phyloP scores from a whole-genome alignment of 2,797 vertebrate species.

The Pseudotriccus pelzelni region DNA sequence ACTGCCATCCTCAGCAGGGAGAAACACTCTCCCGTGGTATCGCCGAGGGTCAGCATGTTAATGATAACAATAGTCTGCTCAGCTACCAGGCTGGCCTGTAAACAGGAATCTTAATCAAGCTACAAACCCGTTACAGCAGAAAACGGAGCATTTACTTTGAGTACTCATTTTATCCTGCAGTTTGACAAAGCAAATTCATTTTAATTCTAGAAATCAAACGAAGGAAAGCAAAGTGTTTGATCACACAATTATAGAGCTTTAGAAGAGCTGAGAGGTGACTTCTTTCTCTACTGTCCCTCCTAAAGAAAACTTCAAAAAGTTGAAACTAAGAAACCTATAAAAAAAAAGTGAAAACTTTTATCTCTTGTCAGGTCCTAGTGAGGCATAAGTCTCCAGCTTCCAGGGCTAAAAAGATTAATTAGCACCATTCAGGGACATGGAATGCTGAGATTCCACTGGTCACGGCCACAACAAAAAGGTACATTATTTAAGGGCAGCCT shows the following conservation, averaged over 20 bases:
- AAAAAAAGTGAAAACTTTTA: neutral
- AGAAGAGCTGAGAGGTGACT: neutral
- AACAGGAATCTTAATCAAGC: conserved; percentile 68
- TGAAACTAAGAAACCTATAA: neutral
- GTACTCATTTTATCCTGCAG: conserved; percentile 12
- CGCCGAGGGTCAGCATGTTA: conserved; percentile 59
- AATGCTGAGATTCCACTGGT: neutral
- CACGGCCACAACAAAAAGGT: neutral
- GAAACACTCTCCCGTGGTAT: conserved; percentile 61
- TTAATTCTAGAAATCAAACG: conserved; percentile 21
- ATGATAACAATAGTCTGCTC: conserved; percentile 63
- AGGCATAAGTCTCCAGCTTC: neutral
- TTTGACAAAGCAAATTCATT: conserved; percentile 15
- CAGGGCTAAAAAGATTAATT: conserved; percentile 1
- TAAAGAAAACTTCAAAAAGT: conserved; percentile 27
- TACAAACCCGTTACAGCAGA: conserved; percentile 15
- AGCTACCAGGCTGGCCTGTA: conserved; percentile 59
- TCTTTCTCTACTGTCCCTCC: neutral
- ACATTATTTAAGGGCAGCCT: neutral
- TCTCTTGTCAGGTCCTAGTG: neutral
- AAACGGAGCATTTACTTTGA: conserved; percentile 30
- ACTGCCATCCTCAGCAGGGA: conserved; percentile 65
- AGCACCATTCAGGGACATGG: neutral
- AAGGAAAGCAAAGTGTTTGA: neutral
- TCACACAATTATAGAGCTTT: neutral